Evolutionary conservation across 37 sponge, comb jelly and placozoan genomes (phyloP), one percentile per base, ranked within the genome.

Genomic region (Eunapius fragilis): DNA sequence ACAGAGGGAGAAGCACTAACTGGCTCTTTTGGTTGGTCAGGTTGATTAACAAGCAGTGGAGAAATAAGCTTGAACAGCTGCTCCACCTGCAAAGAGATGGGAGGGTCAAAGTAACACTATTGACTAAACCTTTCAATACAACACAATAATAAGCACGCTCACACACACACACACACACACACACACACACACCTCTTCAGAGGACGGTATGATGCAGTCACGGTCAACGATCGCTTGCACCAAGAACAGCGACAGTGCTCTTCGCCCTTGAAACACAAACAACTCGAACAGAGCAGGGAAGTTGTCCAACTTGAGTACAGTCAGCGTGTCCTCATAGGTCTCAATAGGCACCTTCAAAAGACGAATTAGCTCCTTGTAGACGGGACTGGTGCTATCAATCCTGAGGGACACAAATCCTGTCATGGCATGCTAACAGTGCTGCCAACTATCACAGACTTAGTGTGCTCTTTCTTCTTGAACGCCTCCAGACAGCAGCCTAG

Each of bases 261-360:
- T 97, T 17, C 97, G 72, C 10, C 94, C 93, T 12, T 75, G 48
- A 77, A 79, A 95, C 79, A 87, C 88, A 74, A 95, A 92, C 23
- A 85, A 48, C 3, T 85, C 86, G 25, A 91, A 70, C 28, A 92
- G 72, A 5, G 69, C 30, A 22, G 96, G 71, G 80, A 85, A 95
- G 80, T 89, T 71, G 26, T 90, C 82, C 88, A 99, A 73, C 68
- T 97, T 79, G 3, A 99, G 88, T 48, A 99, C 71, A 25, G 94
- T 95, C 80, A 99, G 89, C 6, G 98, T 82, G 74, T 95, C 89
- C 49, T 97, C 90, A 84, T 97, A 97, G 2, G 85, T 80, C 69
- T 97, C 96, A 22, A 97, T 82, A 0, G 97, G 95, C 33, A 94
- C 90, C 84, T 89, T 93, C 82, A 97, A 48, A 77, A 99, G 87